Percentiles rank a stretch among this genome's conserved stretches.
phyloP scores from a whole-genome alignment of 2,888 invertebrate species.

The Trichogramma evanescens region DNA sequence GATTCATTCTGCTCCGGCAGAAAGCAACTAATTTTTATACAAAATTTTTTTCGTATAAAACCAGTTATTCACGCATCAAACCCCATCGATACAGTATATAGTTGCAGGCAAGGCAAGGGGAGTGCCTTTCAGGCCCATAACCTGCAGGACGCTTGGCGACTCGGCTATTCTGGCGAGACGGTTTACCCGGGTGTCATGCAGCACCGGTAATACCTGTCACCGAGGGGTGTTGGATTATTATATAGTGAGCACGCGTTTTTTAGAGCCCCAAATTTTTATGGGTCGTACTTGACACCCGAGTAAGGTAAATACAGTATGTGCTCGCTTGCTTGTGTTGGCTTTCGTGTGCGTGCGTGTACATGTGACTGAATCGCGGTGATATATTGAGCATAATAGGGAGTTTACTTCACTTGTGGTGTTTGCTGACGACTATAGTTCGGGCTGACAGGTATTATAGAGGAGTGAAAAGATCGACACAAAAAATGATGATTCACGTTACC shows the following conservation, averaged over 20 bases:
- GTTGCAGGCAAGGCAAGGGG: neutral
- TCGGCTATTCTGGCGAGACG: too few relatives aligned
- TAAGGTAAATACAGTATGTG: slow-evolving; percentile 13
- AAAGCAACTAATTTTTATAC: too few relatives aligned
- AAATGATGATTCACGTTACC: neutral
- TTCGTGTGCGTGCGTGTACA: neutral
- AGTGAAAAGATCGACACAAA: slow-evolving; percentile 6
- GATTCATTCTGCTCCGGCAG: too few relatives aligned
- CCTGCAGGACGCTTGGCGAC: slow-evolving; percentile 3
- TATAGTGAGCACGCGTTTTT: neutral
- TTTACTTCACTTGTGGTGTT: slow-evolving; percentile 5
- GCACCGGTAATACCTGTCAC: too few relatives aligned
- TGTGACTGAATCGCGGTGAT: too few relatives aligned
- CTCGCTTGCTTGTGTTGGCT: slow-evolving; percentile 1
- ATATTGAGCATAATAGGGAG: too few relatives aligned
- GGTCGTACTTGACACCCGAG: slow-evolving; percentile 16
- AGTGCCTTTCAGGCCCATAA: neutral
- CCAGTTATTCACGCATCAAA: too few relatives aligned
- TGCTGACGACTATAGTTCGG: slow-evolving; percentile 8
- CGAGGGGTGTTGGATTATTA: too few relatives aligned
- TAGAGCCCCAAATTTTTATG: slow-evolving; percentile 16
- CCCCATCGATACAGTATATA: neutral
- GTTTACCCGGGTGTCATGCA: too few relatives aligned
- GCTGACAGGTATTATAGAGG: slow-evolving; percentile 13
- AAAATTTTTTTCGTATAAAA: too few relatives aligned